Conservation (phyloP, 2,113 vertebrate species). For the Sporophila hypoxantha region DNA sequence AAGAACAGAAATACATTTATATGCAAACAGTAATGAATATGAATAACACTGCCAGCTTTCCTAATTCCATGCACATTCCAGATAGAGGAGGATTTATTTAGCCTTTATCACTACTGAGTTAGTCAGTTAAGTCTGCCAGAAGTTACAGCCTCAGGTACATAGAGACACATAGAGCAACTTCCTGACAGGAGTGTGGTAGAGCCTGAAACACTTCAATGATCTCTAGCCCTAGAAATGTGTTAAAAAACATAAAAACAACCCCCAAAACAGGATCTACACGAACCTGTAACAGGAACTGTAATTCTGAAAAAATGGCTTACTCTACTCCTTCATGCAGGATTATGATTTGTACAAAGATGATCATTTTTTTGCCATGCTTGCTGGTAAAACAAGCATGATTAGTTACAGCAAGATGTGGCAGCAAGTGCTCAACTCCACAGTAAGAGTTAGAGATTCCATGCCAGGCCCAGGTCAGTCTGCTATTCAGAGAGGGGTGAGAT, state of each 20-base stretch:
- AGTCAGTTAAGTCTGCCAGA: background rate
- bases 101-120: background rate
- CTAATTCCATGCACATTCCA: background rate
- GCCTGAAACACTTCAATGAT: background rate
- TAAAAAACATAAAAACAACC: background rate
- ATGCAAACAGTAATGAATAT: background rate
- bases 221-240: background rate
- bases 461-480: background rate
- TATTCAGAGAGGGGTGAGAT: background rate
- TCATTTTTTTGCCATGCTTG: background rate
- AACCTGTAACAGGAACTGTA: background rate
- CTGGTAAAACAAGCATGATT: background rate
- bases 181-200: background rate
- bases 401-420: background rate
- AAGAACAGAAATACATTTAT: background rate
- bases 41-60: background rate
- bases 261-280: background rate
- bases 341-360: background rate
- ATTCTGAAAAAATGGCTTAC: background rate
- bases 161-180: background rate
- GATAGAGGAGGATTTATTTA: background rate
- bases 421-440: background rate
- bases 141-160: background rate
- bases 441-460: background rate
- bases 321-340: background rate